Evolutionary conservation across 2,797 vertebrate genomes (phyloP).

Genomic region (Pteronotus mesoamericanus): DNA sequence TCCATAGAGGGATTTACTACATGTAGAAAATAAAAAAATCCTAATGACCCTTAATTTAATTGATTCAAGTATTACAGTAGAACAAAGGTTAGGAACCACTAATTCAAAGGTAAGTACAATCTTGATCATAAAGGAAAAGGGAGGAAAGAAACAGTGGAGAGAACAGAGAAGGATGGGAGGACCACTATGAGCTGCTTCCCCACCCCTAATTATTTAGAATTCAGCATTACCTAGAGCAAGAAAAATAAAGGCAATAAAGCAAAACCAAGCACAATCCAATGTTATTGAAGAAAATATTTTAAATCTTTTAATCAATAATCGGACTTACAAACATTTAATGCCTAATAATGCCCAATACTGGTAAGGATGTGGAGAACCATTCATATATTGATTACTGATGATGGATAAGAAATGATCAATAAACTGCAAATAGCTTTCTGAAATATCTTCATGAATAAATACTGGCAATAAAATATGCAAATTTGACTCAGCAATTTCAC

Average conservation of each 20-base stretch:
- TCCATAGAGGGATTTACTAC: background rate
- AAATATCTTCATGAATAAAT: background rate
- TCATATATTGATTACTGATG: background rate
- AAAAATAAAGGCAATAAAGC: background rate
- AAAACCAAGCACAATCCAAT: background rate
- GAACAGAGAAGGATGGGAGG: background rate
- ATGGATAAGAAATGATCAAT: background rate
- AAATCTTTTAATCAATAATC: background rate
- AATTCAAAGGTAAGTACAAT: conserved; percentile 8
- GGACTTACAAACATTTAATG: background rate
- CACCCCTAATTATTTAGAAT: background rate
- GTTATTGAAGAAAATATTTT: background rate
- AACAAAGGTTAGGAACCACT: conserved; percentile 21
- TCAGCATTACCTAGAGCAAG: background rate
- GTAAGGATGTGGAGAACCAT: background rate
- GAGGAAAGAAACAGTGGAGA: background rate
- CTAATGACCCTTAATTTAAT: background rate
- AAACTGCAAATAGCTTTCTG: background rate
- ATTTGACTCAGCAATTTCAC: background rate
- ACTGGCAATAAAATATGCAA: background rate
- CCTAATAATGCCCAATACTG: background rate
- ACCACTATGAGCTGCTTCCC: background rate
- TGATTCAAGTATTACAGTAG: background rate
- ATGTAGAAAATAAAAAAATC: background rate
- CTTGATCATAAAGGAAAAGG: background rate